phyloP scores from a whole-genome alignment of 92 coral and sea anemone genomes.

The Zoanthus solanderi region DNA sequence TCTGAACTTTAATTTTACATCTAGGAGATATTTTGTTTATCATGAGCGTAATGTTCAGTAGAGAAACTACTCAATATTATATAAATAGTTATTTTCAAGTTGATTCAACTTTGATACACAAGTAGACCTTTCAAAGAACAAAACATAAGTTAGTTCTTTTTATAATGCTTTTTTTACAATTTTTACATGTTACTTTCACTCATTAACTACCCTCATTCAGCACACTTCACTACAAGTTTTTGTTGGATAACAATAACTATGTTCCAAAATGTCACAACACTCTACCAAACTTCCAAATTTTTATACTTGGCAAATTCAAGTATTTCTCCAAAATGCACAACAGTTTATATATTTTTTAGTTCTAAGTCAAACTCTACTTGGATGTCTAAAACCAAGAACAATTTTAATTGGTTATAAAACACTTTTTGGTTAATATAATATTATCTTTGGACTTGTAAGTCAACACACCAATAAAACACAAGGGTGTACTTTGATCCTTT shows the following conservation, averaged over 20 bases:
- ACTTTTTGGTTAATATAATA: background rate
- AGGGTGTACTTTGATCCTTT: background rate
- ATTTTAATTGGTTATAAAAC: slow-evolving; percentile 16
- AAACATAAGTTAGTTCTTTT: slow-evolving; percentile 32
- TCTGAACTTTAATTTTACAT: too few relatives aligned
- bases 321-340: background rate
- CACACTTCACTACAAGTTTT: background rate
- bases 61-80: background rate
- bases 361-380: slow-evolving; percentile 6
- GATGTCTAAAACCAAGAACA: background rate
- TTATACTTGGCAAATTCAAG: background rate
- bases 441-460: background rate
- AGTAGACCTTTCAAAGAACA: background rate
- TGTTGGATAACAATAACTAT: background rate
- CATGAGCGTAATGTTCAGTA: background rate
- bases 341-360: background rate
- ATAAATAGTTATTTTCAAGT: slow-evolving; percentile 8
- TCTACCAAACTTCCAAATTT: background rate
- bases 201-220: background rate
- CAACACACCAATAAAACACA: slow-evolving; percentile 27
- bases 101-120: background rate
- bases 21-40: too few relatives aligned
- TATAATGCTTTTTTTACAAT: slow-evolving; percentile 26
- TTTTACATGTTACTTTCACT: slow-evolving; percentile 35
- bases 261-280: background rate